A percentile compares a stretch with the other conserved stretches of the same genome.
phyloP scores from a whole-genome alignment of 2,113 vertebrate genomes.

The Siphamia tubifer region DNA sequence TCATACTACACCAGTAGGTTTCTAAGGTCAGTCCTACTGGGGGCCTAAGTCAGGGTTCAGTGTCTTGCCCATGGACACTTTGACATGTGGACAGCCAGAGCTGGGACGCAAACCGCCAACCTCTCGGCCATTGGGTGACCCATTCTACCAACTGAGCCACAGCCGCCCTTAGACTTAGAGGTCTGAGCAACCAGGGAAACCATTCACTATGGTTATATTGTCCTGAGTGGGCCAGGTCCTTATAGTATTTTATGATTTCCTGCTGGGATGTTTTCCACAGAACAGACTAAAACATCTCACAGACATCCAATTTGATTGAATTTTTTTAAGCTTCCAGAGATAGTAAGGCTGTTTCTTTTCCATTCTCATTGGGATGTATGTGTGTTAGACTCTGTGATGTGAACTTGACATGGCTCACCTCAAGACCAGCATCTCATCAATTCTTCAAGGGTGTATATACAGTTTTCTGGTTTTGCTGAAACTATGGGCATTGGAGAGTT shows the following conservation, averaged over 20 bases:
- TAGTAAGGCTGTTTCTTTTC: neutral
- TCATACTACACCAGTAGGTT: too few relatives aligned
- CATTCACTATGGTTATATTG: neutral
- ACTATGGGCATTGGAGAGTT: too few relatives aligned
- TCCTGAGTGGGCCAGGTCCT: neutral
- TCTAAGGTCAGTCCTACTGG: too few relatives aligned
- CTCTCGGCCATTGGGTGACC: too few relatives aligned
- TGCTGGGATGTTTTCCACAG: neutral
- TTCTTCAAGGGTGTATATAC: neutral
- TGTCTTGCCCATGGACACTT: too few relatives aligned
- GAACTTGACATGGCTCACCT: neutral
- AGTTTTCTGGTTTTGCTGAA: neutral
- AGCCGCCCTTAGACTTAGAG: too few relatives aligned
- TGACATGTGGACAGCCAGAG: too few relatives aligned
- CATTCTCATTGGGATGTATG: neutral
- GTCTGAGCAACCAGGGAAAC: neutral
- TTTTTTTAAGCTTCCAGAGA: neutral
- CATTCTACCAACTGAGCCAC: too few relatives aligned
- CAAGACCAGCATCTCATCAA: neutral
- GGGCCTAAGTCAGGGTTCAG: too few relatives aligned
- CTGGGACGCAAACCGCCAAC: too few relatives aligned
- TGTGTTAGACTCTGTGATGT: neutral
- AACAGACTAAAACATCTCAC: neutral
- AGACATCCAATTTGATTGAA: neutral
- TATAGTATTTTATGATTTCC: neutral